A percentile compares a stretch with the other conserved stretches of the same genome.
These are phyloP conservation scores for Pica pica DNA, from an alignment of 2,113 vertebrate genomes.

Conservation along the genomic window DNA sequence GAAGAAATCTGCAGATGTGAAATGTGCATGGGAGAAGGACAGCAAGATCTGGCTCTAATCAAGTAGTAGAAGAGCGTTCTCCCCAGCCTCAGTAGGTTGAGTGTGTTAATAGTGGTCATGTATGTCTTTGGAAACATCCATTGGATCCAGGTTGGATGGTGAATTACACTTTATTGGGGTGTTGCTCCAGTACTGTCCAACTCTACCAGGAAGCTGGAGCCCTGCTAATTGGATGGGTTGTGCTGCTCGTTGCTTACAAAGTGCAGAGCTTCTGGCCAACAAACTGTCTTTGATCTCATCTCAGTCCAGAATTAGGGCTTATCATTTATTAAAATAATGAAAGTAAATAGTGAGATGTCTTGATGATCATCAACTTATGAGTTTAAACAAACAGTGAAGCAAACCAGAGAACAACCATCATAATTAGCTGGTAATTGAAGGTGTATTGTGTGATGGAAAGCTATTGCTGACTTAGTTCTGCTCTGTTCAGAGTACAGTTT, in stretches of 20 bases:
- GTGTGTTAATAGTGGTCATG: background rate
- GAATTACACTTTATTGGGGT: background rate
- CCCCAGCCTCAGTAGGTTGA: background rate
- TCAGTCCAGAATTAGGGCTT: background rate
- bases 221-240: background rate
- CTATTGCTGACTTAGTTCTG: background rate
- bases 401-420: fast-evolving
- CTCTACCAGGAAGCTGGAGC: background rate
- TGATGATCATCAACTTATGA: fast-evolving
- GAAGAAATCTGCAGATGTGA: background rate
- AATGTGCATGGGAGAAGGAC: background rate
- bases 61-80: background rate
- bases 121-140: background rate
- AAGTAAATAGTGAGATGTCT: background rate
- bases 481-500: background rate
- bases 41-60: background rate
- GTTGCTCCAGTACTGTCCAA: background rate
- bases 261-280: background rate
- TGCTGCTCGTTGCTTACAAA: background rate
- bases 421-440: background rate
- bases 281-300: background rate
- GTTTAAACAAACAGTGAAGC: background rate
- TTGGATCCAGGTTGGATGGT: background rate
- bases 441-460: background rate
- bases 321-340: background rate